Base-by-base conservation (phyloP, 2,888 invertebrate species). In the Erebia palarica region DNA sequence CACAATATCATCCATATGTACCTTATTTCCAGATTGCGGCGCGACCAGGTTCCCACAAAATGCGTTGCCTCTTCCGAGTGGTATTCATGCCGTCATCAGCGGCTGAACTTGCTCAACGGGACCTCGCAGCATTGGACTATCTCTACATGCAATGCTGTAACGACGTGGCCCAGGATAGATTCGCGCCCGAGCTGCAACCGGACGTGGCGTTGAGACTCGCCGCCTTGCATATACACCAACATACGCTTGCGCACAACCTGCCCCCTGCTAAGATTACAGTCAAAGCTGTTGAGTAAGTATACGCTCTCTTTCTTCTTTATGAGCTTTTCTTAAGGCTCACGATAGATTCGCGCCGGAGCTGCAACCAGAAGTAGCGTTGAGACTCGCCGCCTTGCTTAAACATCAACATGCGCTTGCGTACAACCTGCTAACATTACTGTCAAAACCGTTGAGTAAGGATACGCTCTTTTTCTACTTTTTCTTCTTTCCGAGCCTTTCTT, bases 71-170 rank as follows among this genome's bases (percentile, higher is more conserved):
- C 53, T 98, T 98, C 91, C 96, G 98, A 63, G 96, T 98, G 63
- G 96, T 97, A 11, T 98, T 98, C 92, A 97, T 98, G 80, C 98
- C 98, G 5, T 94, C 95, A 21, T 97, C 98, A 66, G 96, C 98
- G 0, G 97, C 97, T 4, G 96, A 96, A 71, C 90, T 98, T 67
- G 96, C 98, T 0, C 96, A 97, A 85, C 94, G 95, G 77, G 98
- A 98, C 91, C 94, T 97, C 14, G 95, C 96, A 21, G 97, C 98
- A 0, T 95, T 98, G 80, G 98, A 98, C 89, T 98, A 98, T 88
- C 94, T 98, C 51, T 98, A 97, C 90, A 94, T 96, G 86, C 98
- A 98, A 92, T 98, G 98, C 88, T 98, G 98, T 86, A 98, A 98
- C 85, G 98, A 98, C 89, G 98, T 98, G 14, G 96, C 97, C 0